Percentiles rank a stretch among this genome's conserved stretches.
Evolutionary conservation across 2,888 invertebrate genomes (phyloP).

Genomic region (Patella depressa): DNA sequence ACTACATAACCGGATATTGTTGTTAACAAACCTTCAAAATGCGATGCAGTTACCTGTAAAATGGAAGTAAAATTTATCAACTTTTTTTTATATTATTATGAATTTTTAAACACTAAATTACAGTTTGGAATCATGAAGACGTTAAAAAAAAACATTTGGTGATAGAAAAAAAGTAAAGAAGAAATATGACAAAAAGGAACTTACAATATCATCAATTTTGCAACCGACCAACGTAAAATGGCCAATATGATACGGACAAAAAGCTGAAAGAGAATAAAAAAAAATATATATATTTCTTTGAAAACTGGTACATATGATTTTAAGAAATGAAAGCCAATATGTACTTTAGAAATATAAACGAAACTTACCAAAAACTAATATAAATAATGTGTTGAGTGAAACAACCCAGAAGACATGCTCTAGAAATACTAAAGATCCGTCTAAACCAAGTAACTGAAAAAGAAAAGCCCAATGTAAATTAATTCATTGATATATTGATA

Average conservation of each 20-base stretch:
- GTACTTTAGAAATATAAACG: background rate
- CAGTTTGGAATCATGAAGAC: too few species aligned
- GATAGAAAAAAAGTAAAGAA: too few species aligned
- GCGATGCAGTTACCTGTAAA: slow-evolving; percentile 79
- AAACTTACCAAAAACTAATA: slow-evolving; percentile 85
- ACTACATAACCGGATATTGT: slow-evolving; percentile 94
- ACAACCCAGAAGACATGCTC: slow-evolving; percentile 99
- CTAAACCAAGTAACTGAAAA: slow-evolving; percentile 87
- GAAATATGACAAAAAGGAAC: slow-evolving; percentile 34
- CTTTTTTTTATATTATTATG: too few species aligned
- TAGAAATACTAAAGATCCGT: slow-evolving; percentile 95
- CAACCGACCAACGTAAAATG: slow-evolving; percentile 83
- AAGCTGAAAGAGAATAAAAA: slow-evolving; percentile 76
- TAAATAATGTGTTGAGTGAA: slow-evolving; percentile 95
- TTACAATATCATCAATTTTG: slow-evolving; percentile 76
- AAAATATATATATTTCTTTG: too few species aligned
- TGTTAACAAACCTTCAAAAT: slow-evolving; percentile 93
- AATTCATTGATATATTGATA: too few species aligned
- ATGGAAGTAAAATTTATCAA: slow-evolving; percentile 5
- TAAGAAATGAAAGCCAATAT: too few species aligned
- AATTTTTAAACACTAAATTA: too few species aligned
- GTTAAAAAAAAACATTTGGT: too few species aligned
- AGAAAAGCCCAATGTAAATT: too few species aligned
- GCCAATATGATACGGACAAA: slow-evolving; percentile 96
- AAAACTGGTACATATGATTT: too few species aligned